phyloP scores from a whole-genome alignment of 1,140 invertebrate species.

The Drosophila pseudoananassae region DNA sequence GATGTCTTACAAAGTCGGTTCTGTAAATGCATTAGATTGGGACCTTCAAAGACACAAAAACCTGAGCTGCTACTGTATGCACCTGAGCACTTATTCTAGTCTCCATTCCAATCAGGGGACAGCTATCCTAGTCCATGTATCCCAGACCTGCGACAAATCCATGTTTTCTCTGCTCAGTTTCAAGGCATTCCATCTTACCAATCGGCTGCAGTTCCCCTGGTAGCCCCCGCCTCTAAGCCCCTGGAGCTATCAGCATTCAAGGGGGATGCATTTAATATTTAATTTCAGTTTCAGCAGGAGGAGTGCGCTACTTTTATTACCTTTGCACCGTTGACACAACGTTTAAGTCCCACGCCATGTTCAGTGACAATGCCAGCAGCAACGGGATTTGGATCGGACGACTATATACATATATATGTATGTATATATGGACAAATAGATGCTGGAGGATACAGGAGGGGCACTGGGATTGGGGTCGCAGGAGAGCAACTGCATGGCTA shows the following conservation, averaged over 20 bases:
- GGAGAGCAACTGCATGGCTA: slow-evolving; percentile 43
- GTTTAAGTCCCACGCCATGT: slow-evolving; percentile 66
- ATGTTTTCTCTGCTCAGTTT: slow-evolving; percentile 15
- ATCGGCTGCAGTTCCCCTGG: slow-evolving; percentile 5
- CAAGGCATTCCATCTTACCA: slow-evolving; percentile 23
- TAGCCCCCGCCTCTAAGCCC: slow-evolving; percentile 32
- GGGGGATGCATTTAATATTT: slow-evolving; percentile 76
- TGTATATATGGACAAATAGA: not conserved
- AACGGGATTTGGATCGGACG: slow-evolving; percentile 32
- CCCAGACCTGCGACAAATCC: slow-evolving; percentile 26
- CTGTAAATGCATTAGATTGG: not conserved
- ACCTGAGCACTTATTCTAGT: slow-evolving; percentile 1
- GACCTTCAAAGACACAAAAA: slow-evolving; percentile 3
- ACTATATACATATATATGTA: slow-evolving; percentile 9
- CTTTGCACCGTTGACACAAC: slow-evolving; percentile 71
- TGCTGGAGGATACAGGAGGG: not conserved
- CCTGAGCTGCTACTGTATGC: slow-evolving; percentile 5
- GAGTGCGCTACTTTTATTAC: slow-evolving; percentile 74
- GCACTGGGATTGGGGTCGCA: slow-evolving; percentile 7
- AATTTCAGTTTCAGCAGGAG: slow-evolving; percentile 52
- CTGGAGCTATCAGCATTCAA: slow-evolving; percentile 37
- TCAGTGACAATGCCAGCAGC: slow-evolving; percentile 60
- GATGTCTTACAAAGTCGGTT: not conserved
- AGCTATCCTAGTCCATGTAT: slow-evolving; percentile 17
- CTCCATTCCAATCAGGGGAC: slow-evolving; percentile 34